phyloP scores from a whole-genome alignment of 92 coral and sea anemone genomes.

The Zoanthus sansibaricus region DNA sequence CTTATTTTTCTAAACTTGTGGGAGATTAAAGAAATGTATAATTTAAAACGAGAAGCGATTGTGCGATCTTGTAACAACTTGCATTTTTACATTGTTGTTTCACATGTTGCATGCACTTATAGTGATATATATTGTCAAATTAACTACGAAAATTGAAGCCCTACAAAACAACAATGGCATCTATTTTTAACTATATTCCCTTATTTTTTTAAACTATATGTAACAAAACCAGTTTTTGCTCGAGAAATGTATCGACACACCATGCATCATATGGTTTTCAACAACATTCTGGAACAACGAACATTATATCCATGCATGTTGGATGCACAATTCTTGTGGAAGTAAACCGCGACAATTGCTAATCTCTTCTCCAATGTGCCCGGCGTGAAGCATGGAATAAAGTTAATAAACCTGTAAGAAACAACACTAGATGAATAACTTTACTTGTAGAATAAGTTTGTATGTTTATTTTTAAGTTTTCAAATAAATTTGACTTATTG shows the following conservation, averaged over 20 bases:
- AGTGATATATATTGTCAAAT: too few species aligned
- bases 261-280: not conserved
- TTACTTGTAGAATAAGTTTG: not conserved
- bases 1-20: too few species aligned
- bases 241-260: not conserved
- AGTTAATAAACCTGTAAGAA: constrained; percentile 16
- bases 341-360: not conserved
- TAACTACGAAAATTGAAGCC: too few species aligned
- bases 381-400: not conserved
- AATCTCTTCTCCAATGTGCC: not conserved
- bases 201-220: not conserved
- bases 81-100: too few species aligned
- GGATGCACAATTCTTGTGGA: not conserved
- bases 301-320: not conserved
- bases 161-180: too few species aligned
- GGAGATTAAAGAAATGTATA: too few species aligned
- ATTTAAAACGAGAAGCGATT: too few species aligned
- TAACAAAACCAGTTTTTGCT: not conserved
- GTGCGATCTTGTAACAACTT: too few species aligned
- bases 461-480: not conserved
- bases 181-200: too few species aligned
- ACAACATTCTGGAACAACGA: not conserved
- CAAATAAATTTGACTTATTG: too few species aligned
- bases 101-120: too few species aligned
- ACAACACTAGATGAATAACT: not conserved